These are phyloP conservation scores for Timandra comae DNA, from an alignment of 2,888 invertebrate species.

Conservation along the genomic window DNA sequence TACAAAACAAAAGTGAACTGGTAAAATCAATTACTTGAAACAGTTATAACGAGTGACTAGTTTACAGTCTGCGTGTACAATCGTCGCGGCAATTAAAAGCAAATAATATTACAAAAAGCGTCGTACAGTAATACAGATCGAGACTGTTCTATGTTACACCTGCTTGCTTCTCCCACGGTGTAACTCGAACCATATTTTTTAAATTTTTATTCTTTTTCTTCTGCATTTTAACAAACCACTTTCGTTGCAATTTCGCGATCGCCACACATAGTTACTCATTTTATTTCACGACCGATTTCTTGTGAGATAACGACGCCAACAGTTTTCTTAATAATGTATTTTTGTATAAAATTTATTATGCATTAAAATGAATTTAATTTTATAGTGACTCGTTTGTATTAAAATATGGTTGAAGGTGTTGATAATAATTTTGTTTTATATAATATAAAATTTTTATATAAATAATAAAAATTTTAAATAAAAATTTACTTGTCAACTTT, in stretches of 20 bases:
- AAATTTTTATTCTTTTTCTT: constrained; percentile 40
- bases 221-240: constrained; percentile 63
- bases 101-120: constrained; percentile 53
- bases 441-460: too few species aligned
- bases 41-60: too few species aligned
- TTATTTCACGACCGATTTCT: constrained; percentile 32
- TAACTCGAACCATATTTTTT: constrained; percentile 43
- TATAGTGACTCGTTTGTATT: too few species aligned
- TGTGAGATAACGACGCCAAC: constrained; percentile 20
- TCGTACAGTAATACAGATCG: constrained; percentile 32
- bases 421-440: too few species aligned
- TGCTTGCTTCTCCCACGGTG: constrained; percentile 69
- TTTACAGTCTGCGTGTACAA: constrained; percentile 4
- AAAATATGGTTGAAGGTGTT: too few species aligned
- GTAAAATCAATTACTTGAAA: too few species aligned
- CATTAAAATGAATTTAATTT: too few species aligned
- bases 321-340: constrained; percentile 12
- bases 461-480: too few species aligned
- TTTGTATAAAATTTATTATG: too few species aligned
- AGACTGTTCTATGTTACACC: constrained; percentile 40
- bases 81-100: constrained; percentile 56
- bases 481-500: too few species aligned
- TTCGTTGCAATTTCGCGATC: constrained; percentile 64
- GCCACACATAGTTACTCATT: constrained; percentile 40
- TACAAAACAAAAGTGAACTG: too few species aligned